phyloP scores from a whole-genome alignment of 2,797 vertebrate genomes.

The Odontamblyopus rebecca region DNA sequence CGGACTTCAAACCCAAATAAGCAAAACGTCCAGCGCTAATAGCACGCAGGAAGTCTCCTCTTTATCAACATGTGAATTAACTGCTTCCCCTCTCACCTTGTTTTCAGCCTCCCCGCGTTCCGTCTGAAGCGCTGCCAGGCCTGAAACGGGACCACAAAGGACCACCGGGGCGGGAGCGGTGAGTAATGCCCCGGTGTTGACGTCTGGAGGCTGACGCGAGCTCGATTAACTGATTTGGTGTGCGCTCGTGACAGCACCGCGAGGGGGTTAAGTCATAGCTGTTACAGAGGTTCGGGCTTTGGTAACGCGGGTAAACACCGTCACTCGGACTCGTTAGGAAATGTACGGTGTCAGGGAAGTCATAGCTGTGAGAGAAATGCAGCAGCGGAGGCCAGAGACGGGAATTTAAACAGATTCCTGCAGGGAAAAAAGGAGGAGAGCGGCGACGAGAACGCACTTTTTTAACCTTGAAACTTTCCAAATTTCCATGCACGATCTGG shows the following conservation, averaged over 20 bases:
- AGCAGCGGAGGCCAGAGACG: too few species aligned
- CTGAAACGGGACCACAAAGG: slow-evolving; percentile 58
- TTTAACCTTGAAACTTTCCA: too few species aligned
- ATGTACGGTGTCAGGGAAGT: too few species aligned
- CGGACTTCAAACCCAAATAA: slow-evolving; percentile 80
- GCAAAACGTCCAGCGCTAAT: slow-evolving; percentile 77
- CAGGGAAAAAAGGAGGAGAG: too few species aligned
- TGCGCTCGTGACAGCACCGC: slow-evolving; percentile 35
- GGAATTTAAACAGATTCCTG: too few species aligned
- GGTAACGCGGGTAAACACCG: too few species aligned
- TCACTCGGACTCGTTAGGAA: too few species aligned
- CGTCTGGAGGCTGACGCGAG: slow-evolving; percentile 57
- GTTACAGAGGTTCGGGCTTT: background rate
- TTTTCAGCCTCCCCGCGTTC: slow-evolving; percentile 55
- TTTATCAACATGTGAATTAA: slow-evolving; percentile 84
- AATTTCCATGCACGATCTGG: too few species aligned
- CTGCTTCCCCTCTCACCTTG: slow-evolving; percentile 83
- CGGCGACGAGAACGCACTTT: too few species aligned
- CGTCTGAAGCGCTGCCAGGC: slow-evolving; percentile 63
- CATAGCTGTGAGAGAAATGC: too few species aligned
- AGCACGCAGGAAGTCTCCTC: slow-evolving; percentile 84
- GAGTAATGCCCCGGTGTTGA: slow-evolving; percentile 68
- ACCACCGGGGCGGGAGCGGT: slow-evolving; percentile 66
- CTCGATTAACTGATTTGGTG: slow-evolving; percentile 31
- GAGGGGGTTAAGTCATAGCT: slow-evolving; percentile 34